These are phyloP conservation scores for Setipinna tenuifilis DNA, from an alignment of 2,797 vertebrate genomes.

Conservation along the genomic window DNA sequence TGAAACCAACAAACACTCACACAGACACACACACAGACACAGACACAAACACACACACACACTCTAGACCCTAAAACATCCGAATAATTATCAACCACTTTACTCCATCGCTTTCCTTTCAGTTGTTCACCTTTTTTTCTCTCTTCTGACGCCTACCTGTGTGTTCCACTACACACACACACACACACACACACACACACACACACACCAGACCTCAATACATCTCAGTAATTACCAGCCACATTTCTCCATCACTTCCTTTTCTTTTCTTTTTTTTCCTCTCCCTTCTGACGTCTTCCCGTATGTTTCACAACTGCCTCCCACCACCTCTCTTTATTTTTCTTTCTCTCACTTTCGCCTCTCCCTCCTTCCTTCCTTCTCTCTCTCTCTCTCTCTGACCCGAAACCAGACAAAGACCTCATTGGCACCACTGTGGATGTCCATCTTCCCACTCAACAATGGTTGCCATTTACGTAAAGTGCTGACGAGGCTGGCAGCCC, in stretches of 20 bases:
- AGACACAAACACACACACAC: slow-evolving; percentile 15
- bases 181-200: slow-evolving; percentile 5
- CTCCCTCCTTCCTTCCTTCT: background rate
- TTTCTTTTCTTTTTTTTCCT: no score
- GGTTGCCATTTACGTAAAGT: no score
- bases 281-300: no score
- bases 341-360: background rate
- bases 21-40: slow-evolving; percentile 13
- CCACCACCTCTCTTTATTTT: background rate
- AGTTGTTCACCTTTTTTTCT: no score
- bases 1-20: slow-evolving; percentile 24
- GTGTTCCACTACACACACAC: background rate
- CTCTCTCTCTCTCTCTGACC: background rate
- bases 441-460: no score
- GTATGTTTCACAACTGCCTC: no score
- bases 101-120: no score
- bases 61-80: background rate
- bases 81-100: no score
- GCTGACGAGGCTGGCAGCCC: no score
- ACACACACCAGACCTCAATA: background rate
- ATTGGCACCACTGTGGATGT: background rate
- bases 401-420: background rate
- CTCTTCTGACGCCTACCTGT: no score
- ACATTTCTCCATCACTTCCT: no score
- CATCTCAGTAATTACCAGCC: background rate